Percentiles rank a stretch among this genome's conserved stretches.
Conservation (phyloP, 2,888 invertebrate genomes). For the Platypus cylindrus region DNA sequence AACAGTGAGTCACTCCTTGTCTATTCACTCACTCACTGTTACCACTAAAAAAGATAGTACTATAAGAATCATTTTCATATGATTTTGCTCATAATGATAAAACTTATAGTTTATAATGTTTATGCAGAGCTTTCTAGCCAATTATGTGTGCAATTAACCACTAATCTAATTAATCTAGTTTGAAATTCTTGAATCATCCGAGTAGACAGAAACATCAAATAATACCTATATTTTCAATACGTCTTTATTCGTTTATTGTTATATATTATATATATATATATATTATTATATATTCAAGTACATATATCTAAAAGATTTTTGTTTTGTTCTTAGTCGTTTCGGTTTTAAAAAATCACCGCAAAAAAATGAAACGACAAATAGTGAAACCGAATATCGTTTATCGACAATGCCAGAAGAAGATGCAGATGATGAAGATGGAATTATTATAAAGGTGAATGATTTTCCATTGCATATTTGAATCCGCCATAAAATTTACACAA, state of each 20-base stretch:
- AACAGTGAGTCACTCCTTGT: no score
- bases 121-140: no score
- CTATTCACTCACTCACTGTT: no score
- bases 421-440: conserved; percentile 66
- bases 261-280: background rate
- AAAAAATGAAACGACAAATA: conserved; percentile 47
- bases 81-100: no score
- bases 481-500: background rate
- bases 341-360: conserved; percentile 57
- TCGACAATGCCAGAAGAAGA: conserved; percentile 81
- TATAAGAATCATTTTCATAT: no score
- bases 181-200: no score
- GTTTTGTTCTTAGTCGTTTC: conserved; percentile 23
- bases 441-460: conserved; percentile 48
- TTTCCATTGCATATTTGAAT: conserved; percentile 25
- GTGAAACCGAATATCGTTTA: conserved; percentile 46
- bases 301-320: background rate
- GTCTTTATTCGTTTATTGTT: background rate
- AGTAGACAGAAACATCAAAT: no score
- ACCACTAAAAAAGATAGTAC: no score
- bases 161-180: no score
- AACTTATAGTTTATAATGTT: no score
- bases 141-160: no score
- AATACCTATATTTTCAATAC: background rate
- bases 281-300: background rate